Base-by-base conservation (phyloP, 2,888 invertebrate genomes). In the Microchrysa polita region DNA sequence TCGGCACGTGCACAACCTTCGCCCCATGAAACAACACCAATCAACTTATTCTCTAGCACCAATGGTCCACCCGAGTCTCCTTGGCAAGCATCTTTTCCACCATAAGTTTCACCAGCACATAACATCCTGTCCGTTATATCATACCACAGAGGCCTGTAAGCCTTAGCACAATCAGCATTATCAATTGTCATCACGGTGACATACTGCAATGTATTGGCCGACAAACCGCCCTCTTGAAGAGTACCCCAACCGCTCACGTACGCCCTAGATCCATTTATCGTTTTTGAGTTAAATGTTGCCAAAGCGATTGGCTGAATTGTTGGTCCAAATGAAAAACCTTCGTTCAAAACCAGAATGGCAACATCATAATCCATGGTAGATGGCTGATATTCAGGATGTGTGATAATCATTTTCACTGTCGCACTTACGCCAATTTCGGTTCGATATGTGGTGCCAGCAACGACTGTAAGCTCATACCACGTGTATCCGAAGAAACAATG, bases 101-200 rank as follows among this genome's bases (percentile, higher is more conserved):
- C 87, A 14, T 87, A 88, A 12, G 42, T 44, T 14, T 42, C 65
- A 0, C 89, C 90, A 22, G 90, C 90, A 78, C 90, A 90, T 0
- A 89, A 80, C 87, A 90, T 89, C 0, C 82, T 84, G 0, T 85
- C 79, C 0, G 88, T 87, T 22, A 86, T 86, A 14, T 12, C 0
- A 4, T 77, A 82, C 1, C 79, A 80, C 27, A 20, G 55, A 0
- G 86, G 81, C 1, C 78, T 79, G 77, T 90, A 90, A 0, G 85
- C 85, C 0, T 77, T 73, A 5, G 77, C 79, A 75, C 90, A 90
- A 0, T 81, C 78, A 0, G 79, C 77, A 0, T 85, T 80, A 77
- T 82, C 85, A 0, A 89, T 85, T 78, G 87, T 87, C 0, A 86
- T 86, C 0, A 90, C 85, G 12, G 75, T 74, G 1, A 20, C 53